A percentile compares a stretch with the other conserved stretches of the same genome.
These are phyloP conservation scores for roundworm (Caenorhabditis elegans) DNA, from an alignment of 1,140 invertebrate species.

Conservation along the genomic window DNA sequence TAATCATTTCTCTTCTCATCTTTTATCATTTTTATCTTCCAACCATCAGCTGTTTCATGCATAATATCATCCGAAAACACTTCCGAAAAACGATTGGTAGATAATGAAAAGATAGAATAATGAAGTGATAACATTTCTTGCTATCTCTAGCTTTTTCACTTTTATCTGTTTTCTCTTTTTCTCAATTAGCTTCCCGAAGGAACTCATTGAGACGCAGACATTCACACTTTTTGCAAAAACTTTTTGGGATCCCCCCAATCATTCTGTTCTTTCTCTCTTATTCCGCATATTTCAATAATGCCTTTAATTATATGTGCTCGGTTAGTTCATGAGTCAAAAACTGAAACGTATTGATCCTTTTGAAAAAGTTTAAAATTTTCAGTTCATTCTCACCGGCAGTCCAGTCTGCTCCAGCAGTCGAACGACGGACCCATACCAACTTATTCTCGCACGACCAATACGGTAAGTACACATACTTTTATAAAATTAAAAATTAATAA, in stretches of 20 bases:
- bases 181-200: background rate
- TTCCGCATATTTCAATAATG: background rate
- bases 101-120: background rate
- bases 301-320: slow-evolving; percentile 10
- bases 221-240: background rate
- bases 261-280: background rate
- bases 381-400: slow-evolving; percentile 8
- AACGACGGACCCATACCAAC: slow-evolving; percentile 10
- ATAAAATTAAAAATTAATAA: background rate
- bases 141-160: background rate
- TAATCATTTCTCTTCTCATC: background rate
- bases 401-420: slow-evolving; percentile 23
- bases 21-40: background rate
- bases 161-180: background rate
- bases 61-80: background rate
- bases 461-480: background rate
- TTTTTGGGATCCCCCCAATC: background rate
- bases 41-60: slow-evolving; percentile 16
- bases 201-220: background rate
- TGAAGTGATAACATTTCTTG: background rate
- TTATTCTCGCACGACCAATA: slow-evolving; percentile 24
- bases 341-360: too few relatives aligned
- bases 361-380: too few relatives aligned
- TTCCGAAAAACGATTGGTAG: slow-evolving; percentile 21
- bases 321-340: background rate